phyloP scores from a whole-genome alignment of 1,140 invertebrate species.

The Gyrodactylus bullatarudis region DNA sequence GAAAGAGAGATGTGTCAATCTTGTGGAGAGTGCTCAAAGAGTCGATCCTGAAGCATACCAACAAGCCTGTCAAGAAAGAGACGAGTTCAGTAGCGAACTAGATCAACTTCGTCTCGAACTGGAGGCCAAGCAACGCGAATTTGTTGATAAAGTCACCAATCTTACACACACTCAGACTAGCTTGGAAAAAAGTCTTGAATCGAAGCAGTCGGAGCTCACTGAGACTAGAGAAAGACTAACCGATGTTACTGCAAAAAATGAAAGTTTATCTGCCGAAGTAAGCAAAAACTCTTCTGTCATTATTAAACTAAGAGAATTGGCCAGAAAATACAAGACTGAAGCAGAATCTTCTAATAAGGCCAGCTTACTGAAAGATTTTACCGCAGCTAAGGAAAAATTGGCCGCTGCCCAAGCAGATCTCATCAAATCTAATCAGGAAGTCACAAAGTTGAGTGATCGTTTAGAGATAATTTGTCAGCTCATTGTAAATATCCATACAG shows the following conservation, averaged over 20 bases:
- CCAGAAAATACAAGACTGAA: background rate
- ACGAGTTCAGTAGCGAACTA: background rate
- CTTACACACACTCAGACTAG: too few relatives aligned
- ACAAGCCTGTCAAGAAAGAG: background rate
- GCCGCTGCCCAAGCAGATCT: background rate
- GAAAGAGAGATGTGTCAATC: background rate
- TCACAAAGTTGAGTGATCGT: background rate
- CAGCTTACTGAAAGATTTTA: background rate
- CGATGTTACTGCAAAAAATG: too few relatives aligned
- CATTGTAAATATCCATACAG: background rate
- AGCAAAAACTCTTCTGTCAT: background rate
- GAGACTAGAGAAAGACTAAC: too few relatives aligned
- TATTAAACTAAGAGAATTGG: background rate
- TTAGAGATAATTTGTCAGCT: background rate
- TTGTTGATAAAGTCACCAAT: too few relatives aligned
- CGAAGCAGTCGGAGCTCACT: too few relatives aligned
- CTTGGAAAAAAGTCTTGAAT: too few relatives aligned
- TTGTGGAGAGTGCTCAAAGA: slow-evolving; percentile 2
- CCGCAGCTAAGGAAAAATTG: background rate
- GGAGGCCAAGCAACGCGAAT: too few relatives aligned
- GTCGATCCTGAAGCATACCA: background rate
- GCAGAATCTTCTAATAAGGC: background rate
- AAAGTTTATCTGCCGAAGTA: too few relatives aligned
- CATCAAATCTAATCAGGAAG: background rate
- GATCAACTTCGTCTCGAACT: background rate